Base-by-base conservation (phyloP, 35 echinoderm and acorn worm genomes). In the Lytechinus variegatus region DNA sequence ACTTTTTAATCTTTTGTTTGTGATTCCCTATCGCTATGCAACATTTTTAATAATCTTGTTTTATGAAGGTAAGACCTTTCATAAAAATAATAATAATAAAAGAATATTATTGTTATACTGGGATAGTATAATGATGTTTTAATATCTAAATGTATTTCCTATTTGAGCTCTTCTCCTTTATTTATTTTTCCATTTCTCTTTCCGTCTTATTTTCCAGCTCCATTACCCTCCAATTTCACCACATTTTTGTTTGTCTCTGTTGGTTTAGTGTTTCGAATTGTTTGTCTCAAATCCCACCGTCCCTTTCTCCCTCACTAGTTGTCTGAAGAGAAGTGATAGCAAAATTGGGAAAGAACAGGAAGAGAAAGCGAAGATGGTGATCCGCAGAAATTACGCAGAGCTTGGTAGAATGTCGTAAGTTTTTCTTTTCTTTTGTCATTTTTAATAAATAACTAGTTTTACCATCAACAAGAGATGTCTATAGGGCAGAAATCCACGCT, bases 401-500 rank as follows among this genome's bases (percentile, higher is more conserved):
- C 95, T 99, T 9, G 98, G 98, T 53, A 91, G 92, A 27, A 97
- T 99, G 95, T 96, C 91, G 98, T 99, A 96, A 94, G 95, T 79
- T 6, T 24, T 21, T 21, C 61, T 71, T 71, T 21, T 58, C 56
- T 13, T 58, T 58, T 10, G 8, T 58, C 12, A 58, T 10, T 13
- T 9, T 58, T 58, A 10, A 13, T 58, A 58, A 58, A 58, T 10
- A 10, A 58, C 3, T 10, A 58, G 56, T 13, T 58, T 9, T 58
- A 58, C 1, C 56, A 9, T 58, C 12, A 0, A 10, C 56, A 9
- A 10, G 56, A 58, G 9, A 1, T 10, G 12, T 9, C 8, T 10
- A n/a, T n/a, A 58, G 12, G 12, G 12, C 56, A 10, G 56, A 58
- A 58, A 13, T 58, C 56, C 9, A 1, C 56, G 56, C 56, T 58